These are phyloP conservation scores for Strix occidentalis DNA, from an alignment of 2,797 vertebrate species.

Conservation along the genomic window DNA sequence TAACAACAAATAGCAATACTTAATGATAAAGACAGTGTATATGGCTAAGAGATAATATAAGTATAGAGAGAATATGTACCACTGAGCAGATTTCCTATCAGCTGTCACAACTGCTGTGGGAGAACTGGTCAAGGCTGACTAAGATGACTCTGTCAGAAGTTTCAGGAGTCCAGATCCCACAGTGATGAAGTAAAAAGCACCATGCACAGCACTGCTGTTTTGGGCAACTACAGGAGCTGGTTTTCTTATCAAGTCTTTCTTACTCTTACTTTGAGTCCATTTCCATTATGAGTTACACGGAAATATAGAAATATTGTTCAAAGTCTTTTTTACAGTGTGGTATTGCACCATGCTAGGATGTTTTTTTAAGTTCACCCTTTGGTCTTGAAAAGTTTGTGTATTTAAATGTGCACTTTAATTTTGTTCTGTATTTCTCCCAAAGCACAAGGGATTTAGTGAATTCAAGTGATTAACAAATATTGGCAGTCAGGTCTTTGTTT, in stretches of 20 bases:
- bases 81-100: background rate
- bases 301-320: background rate
- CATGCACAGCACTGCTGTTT: background rate
- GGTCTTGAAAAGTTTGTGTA: background rate
- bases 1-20: background rate
- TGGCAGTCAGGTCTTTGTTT: conserved; percentile 21
- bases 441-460: background rate
- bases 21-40: background rate
- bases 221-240: background rate
- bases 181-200: background rate
- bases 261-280: background rate
- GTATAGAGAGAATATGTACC: fast-evolving
- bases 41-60: background rate
- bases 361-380: background rate
- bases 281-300: background rate
- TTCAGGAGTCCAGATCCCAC: background rate
- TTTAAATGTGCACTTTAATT: background rate
- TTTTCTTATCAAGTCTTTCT: background rate
- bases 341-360: background rate
- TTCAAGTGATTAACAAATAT: conserved; percentile 21
- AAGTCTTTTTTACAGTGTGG: background rate
- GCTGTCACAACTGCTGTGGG: background rate
- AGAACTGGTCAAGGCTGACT: background rate
- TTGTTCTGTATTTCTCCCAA: background rate
- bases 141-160: background rate